phyloP scores from a whole-genome alignment of 2,797 vertebrate genomes.

The Siniperca undulata region DNA sequence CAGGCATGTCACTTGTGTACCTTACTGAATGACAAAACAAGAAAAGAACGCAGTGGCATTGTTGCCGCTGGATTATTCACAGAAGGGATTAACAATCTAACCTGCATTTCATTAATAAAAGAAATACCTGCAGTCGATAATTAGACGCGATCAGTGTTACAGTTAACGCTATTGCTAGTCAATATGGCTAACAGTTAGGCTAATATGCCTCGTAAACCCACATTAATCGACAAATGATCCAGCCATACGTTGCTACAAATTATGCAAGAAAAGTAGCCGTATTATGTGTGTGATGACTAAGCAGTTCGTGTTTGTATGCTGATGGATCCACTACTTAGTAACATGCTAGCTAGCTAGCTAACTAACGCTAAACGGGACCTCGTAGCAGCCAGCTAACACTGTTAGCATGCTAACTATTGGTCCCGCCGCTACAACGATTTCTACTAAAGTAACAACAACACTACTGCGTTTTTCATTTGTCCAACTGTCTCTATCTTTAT shows the following conservation, averaged over 20 bases:
- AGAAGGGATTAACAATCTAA: neutral
- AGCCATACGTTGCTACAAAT: neutral
- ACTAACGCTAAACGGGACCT: conserved; percentile 27
- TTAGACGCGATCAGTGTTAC: neutral
- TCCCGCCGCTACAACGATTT: conserved; percentile 5
- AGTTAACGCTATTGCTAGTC: neutral
- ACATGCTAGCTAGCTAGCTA: conserved; percentile 13
- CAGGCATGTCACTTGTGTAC: conserved; percentile 40
- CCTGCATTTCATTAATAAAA: neutral
- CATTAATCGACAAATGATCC: rapidly evolving
- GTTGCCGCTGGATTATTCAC: conserved; percentile 6
- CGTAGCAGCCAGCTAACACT: conserved; percentile 46
- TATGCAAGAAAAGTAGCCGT: rapidly evolving
- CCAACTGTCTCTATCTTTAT: neutral
- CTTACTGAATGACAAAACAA: conserved; percentile 57
- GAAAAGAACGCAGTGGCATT: conserved; percentile 44
- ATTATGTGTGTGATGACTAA: neutral
- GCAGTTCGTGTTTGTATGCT: conserved; percentile 2
- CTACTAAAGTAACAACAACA: neutral
- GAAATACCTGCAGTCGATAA: rapidly evolving
- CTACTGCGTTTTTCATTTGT: neutral
- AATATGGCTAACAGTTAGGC: conserved; percentile 4
- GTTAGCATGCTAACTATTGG: conserved; percentile 68
- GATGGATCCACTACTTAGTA: conserved; percentile 13
- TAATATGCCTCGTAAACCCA: neutral